phyloP scores from a whole-genome alignment of 2,888 invertebrate species.

The Agrochola litura region DNA sequence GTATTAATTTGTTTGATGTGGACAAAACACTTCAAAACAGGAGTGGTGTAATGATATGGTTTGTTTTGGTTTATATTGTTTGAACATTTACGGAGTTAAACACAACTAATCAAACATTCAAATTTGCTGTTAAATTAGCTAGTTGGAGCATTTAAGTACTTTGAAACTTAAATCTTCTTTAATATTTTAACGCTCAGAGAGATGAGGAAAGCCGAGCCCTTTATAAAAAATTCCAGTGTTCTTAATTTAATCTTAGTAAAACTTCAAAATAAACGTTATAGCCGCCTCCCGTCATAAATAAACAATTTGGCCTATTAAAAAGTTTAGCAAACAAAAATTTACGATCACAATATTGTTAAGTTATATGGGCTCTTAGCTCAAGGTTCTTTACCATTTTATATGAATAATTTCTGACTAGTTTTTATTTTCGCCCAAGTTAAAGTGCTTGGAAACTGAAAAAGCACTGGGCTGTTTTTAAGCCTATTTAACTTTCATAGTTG shows the following conservation, averaged over 20 bases:
- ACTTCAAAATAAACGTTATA: slow-evolving; percentile 53
- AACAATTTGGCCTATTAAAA: slow-evolving; percentile 69
- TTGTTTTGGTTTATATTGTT: slow-evolving; percentile 9
- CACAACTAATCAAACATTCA: not conserved
- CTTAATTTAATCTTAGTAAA: slow-evolving; percentile 48
- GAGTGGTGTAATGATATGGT: slow-evolving; percentile 40
- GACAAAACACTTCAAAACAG: slow-evolving; percentile 62
- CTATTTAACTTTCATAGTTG: not conserved
- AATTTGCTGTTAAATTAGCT: slow-evolving; percentile 3
- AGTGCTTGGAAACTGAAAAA: slow-evolving; percentile 22
- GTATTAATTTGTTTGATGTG: slow-evolving; percentile 73
- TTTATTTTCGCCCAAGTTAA: not conserved
- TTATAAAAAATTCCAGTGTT: slow-evolving; percentile 39
- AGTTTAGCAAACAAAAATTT: slow-evolving; percentile 67
- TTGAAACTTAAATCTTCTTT: slow-evolving; percentile 11
- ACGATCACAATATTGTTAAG: slow-evolving; percentile 66
- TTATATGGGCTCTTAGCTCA: slow-evolving; percentile 59
- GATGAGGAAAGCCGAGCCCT: slow-evolving; percentile 17
- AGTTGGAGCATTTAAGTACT: slow-evolving; percentile 15
- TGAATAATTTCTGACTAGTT: slow-evolving; percentile 34
- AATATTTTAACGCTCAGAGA: slow-evolving; percentile 4
- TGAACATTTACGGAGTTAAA: not conserved
- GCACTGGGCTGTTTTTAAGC: not conserved
- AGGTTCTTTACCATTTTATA: slow-evolving; percentile 26
- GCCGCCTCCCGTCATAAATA: slow-evolving; percentile 59